Percentiles rank a stretch among this genome's conserved stretches.
Evolutionary conservation across 2,113 vertebrate species (phyloP).

Genomic region (Equus quagga): DNA sequence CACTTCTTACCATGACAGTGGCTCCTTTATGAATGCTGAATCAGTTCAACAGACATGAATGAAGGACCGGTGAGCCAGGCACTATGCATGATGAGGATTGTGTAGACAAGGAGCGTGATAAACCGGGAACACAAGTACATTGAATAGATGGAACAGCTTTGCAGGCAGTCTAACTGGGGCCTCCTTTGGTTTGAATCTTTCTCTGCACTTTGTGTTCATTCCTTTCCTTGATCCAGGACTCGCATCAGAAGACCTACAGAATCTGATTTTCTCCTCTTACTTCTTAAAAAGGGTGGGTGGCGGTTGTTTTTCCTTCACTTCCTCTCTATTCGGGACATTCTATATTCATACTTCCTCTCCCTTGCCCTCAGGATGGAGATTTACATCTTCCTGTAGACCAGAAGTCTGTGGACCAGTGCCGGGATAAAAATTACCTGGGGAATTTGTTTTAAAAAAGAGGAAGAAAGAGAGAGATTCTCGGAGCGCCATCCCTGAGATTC

Average conservation of each 20-base stretch:
- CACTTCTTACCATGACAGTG: background rate
- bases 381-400: background rate
- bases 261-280: background rate
- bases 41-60: background rate
- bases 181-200: background rate
- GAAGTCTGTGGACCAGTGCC: background rate
- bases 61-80: background rate
- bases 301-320: background rate
- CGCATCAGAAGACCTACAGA: background rate
- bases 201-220: background rate
- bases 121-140: background rate
- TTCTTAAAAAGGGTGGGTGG: background rate
- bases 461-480: background rate
- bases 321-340: background rate
- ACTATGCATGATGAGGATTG: background rate
- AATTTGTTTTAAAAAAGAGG: background rate
- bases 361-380: background rate
- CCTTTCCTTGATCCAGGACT: background rate
- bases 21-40: background rate
- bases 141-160: background rate
- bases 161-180: background rate
- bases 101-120: background rate
- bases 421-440: background rate
- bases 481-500: background rate
- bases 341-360: background rate